Conservation (phyloP, 1,140 invertebrate species). For the Drosophila kohkoa region DNA sequence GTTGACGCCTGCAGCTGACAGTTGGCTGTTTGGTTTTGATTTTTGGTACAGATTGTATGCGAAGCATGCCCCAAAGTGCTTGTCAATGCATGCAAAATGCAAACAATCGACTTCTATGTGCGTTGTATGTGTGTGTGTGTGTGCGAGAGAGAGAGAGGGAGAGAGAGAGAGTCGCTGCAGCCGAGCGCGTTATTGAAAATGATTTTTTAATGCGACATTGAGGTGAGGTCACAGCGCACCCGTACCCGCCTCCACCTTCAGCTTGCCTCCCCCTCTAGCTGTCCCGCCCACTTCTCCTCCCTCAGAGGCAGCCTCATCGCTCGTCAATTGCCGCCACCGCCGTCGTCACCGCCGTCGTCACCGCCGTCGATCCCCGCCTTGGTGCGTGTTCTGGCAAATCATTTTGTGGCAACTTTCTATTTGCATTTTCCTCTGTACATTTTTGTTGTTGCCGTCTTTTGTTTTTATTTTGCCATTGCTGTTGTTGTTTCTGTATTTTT, state of each 20-base stretch:
- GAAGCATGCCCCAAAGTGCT: constrained; percentile 39
- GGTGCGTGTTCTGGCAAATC: constrained; percentile 56
- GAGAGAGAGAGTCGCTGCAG: constrained; percentile 30
- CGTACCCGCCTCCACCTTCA: constrained; percentile 4
- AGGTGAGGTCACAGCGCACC: constrained; percentile 29
- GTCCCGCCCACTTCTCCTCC: too few species aligned
- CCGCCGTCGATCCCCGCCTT: not conserved
- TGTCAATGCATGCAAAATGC: constrained; percentile 63
- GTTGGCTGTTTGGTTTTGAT: constrained; percentile 11
- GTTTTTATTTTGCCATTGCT: not conserved
- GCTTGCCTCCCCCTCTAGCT: not conserved
- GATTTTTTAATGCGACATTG: constrained; percentile 78
- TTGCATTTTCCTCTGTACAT: constrained; percentile 48
- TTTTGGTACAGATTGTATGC: not conserved
- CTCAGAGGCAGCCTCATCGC: too few species aligned
- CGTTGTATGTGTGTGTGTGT: not conserved
- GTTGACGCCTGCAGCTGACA: constrained; percentile 31
- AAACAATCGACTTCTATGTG: constrained; percentile 50
- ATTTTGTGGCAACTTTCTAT: constrained; percentile 70
- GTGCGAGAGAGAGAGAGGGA: not conserved
- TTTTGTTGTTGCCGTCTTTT: not conserved
- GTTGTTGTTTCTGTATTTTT: not conserved
- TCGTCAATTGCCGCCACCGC: not conserved
- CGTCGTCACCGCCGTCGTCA: not conserved
- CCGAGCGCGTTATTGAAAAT: constrained; percentile 78